Base-by-base conservation (phyloP, 2,113 vertebrate species). In the Scomber japonicus region DNA sequence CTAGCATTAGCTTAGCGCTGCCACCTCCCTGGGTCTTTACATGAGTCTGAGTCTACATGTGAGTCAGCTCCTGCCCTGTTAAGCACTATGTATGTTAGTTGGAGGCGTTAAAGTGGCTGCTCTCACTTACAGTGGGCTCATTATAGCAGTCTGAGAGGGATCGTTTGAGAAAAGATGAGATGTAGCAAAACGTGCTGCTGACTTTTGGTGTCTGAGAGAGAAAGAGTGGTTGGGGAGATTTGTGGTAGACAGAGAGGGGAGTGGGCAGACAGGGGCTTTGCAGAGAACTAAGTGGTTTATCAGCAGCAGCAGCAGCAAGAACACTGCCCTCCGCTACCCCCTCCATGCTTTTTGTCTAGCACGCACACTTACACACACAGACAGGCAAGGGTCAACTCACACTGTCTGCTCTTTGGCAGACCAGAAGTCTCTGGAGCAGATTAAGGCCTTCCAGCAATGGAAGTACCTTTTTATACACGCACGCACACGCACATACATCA, bases 211-310 rank as follows among this genome's bases (percentile, higher is more conserved):
- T 62, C 11, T n/a, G 30, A 21, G 30, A 21, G 16, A 60, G 14
- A n/a, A 19, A 49, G 15, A 49, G 5, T 27, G 54, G 4, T 35
- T 19, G 31, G 51, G 17, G 9, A 46, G 19, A 50, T 68, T 19
- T 68, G 27, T 53, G 21, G n/a, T 13, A 45, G n/a, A 66, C 62
- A 69, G 54, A 46, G 19, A 53, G 16, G 44, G 80, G 11, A 40
- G 55, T 70, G 48, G 74, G 11, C 60, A 49, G 65, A 68, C 66
- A 44, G 64, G 21, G 55, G 80, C 82, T 81, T 86, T 53, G 54
- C 78, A 49, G 21, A 50, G 24, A 13, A 27, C 74, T 90, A 82
- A 93, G 88, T 87, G 84, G 78, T 92, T 93, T 91, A 91, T 79
- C 71, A 53, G 55, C 21, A 64, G 55, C 71, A 62, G 61, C 64